Evolutionary conservation across 1,140 invertebrate species (phyloP).

Genomic region (Hylyphantes graminicola): DNA sequence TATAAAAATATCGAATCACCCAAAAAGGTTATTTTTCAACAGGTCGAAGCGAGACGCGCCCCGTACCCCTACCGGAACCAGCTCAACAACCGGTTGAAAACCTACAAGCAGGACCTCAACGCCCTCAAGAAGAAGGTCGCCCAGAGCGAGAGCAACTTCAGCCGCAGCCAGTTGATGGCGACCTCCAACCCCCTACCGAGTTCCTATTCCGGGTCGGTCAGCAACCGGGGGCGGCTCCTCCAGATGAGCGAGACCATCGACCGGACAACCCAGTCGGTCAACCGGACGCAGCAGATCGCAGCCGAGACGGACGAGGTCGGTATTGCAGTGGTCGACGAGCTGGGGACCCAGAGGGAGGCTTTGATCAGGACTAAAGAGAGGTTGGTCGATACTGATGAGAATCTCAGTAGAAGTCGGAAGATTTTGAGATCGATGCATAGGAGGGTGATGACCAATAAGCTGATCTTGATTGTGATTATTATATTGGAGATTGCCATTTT

Average conservation of each 20-base stretch:
- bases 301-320: constrained; percentile 83
- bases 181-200: not conserved
- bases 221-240: constrained; percentile 65
- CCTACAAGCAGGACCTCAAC: constrained; percentile 63
- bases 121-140: constrained; percentile 36
- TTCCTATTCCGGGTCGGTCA: not conserved
- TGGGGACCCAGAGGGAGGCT: constrained; percentile 75
- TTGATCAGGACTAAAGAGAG: constrained; percentile 73
- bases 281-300: constrained; percentile 78
- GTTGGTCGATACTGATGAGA: constrained; percentile 75
- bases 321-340: constrained; percentile 78
- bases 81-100: constrained; percentile 65
- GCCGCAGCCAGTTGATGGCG: constrained; percentile 33
- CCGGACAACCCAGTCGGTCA: constrained; percentile 75
- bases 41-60: constrained; percentile 66
- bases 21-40: too few species aligned
- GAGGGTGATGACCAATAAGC: constrained; percentile 76
- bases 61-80: constrained; percentile 66
- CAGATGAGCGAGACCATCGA: constrained; percentile 74
- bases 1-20: too few species aligned
- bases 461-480: constrained; percentile 77
- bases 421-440: constrained; percentile 75
- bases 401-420: constrained; percentile 72
- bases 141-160: constrained; percentile 22
- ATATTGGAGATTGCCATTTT: constrained; percentile 75